A percentile compares a stretch with the other conserved stretches of the same genome.
Conservation (phyloP, 2,113 vertebrate genomes). For the Miniopterus natalensis region DNA sequence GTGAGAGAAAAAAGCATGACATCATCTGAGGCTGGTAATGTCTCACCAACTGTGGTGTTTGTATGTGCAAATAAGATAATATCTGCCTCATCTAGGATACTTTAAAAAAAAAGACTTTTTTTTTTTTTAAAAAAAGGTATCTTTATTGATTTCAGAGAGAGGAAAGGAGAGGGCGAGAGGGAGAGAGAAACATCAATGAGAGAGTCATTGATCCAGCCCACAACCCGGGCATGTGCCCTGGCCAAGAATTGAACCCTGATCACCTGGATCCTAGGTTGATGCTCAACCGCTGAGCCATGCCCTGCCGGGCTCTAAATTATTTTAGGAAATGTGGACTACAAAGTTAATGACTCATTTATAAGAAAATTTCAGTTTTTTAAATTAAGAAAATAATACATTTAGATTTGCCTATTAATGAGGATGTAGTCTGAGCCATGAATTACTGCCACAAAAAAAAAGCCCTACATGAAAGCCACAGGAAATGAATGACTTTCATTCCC, state of each 20-base stretch:
- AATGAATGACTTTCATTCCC: neutral
- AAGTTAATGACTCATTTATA: neutral
- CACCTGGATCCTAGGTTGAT: too few species aligned
- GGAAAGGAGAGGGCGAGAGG: too few species aligned
- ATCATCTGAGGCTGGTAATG: neutral
- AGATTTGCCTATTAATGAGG: neutral
- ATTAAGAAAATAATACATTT: neutral
- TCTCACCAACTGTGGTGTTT: neutral
- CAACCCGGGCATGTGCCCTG: too few species aligned
- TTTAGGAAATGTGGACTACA: neutral
- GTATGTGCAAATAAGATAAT: neutral
- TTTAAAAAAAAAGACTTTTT: neutral
- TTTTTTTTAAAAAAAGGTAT: too few species aligned
- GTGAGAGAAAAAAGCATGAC: neutral
- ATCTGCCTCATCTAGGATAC: neutral
- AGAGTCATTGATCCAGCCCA: too few species aligned
- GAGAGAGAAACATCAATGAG: too few species aligned
- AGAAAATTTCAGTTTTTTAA: constrained; percentile 18
- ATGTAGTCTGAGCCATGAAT: neutral
- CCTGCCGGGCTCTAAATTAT: too few species aligned
- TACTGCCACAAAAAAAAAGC: neutral
- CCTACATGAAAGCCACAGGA: neutral
- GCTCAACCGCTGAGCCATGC: too few species aligned
- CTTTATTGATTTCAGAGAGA: too few species aligned
- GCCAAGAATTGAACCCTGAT: too few species aligned